Evolutionary conservation across 2,888 invertebrate species (phyloP), one percentile per base, ranked within the genome.

Genomic region (Drosophila koepferae): DNA sequence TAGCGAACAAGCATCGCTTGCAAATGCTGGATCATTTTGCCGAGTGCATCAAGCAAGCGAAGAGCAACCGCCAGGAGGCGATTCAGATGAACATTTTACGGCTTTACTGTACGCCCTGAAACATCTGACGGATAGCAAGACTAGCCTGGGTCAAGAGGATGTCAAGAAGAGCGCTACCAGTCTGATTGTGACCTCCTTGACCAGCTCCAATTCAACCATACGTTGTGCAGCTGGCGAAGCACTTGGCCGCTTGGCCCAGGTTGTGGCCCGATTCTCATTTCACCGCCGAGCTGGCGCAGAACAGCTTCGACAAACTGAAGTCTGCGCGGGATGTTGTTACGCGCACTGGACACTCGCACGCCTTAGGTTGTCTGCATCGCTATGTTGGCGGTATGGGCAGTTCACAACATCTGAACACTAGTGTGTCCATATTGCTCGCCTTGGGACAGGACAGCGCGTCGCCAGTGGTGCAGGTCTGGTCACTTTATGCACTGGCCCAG

Each of bases 11-110:
- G 91, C 99, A 99, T 93, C 96, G 99, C 58, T 95, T 99, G 64
- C 99, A 99, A 94, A 98, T 99, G 97, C 94, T 99, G 60, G 98
- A 99, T 80, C 99, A 99, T 92, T 99, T 99, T 92, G 95, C 96
- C 28, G 99, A 99, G 92, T 99, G 98, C 92, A 97, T 99, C 82
- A 96, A 96, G 85, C 97, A 98, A 91, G 97, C 98, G 0, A 99
- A 99, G 91, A 98, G 98, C 14, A 95, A 96, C 0, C 95, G 99
- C 14, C 98, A 98, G 90, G 99, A 99, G 92, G 99, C 99, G 1
- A 97, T 97, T 20, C 99, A 99, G 93, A 97, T 99, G 94, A 99
- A 99, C 92, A 97, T 99, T 61, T 99, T 92, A 98, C 99, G 0
- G 98, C 99, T 0, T 94, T 99, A 34, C 93, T 99, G 58, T 95